Evolutionary conservation across 2,888 invertebrate species (phyloP), one percentile per base, ranked within the genome.

Genomic region (Coleophora deauratella): DNA sequence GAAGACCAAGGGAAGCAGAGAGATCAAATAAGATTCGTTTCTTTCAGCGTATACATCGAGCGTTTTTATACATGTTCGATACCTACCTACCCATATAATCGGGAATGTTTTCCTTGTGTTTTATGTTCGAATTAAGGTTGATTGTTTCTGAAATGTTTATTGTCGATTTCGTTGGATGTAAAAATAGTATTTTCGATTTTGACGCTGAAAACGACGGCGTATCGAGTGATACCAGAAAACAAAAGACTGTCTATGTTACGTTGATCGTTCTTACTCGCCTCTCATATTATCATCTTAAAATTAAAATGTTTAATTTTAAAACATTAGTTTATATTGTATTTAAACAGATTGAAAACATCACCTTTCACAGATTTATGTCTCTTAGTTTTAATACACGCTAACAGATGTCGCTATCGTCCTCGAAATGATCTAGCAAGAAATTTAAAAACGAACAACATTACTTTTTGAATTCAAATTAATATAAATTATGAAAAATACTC

Each of bases 11-110:
- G 37, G 31, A 11, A 31, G 31, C 6, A 2, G 31, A 10, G 31
- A 21, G 31, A 31, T 31, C 31, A 31, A 31, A 1, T 4, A 1
- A 31, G 11, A 9, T 11, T 31, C 3, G 31, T 11, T 11, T 1
- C 3, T 31, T 10, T 10, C 30, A 13, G 33, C 12, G 33, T 21
- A 41, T 41, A 37, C 33, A 27, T 41, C n/a, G 34, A 34, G 9
- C 42, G 42, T 42, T 41, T 44, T 44, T 35, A 43, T 41, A 36
- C 38, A 43, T 37, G 44, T 39, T 40, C 39, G 42, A 41, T 48
- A 43, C 38, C n/a, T n/a, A n/a, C n/a, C n/a, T n/a, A n/a, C n/a
- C 40, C 46, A 48, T 48, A 42, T 44, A 47, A 43, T 45, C 38
- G 12, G 43, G 46, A 43, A 46, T 50, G 47, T 50, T 47, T 46